Conservation (phyloP, 2,113 vertebrate genomes). For the Brevimyrus niger region DNA sequence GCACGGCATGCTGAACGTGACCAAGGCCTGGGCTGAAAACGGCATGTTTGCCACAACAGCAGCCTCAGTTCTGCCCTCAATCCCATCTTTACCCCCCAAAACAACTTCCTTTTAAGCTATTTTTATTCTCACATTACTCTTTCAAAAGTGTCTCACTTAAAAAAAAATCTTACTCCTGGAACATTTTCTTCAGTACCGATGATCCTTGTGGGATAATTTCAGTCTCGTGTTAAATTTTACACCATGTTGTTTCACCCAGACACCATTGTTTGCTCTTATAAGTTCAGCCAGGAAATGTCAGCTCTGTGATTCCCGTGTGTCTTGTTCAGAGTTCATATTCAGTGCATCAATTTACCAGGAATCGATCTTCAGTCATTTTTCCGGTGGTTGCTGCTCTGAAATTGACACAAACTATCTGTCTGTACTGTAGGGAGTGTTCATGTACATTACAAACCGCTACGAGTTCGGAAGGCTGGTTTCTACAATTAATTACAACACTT, state of each 20-base stretch:
- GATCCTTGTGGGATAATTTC: not conserved
- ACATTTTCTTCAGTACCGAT: not conserved
- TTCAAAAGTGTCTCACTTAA: not conserved
- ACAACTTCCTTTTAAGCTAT: slow-evolving; percentile 40
- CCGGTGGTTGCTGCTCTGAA: not conserved
- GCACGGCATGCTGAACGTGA: not conserved
- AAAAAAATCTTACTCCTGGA: slow-evolving; percentile 30
- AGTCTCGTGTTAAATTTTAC: slow-evolving; percentile 11
- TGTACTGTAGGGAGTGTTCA: slow-evolving; percentile 83
- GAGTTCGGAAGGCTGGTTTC: slow-evolving; percentile 94
- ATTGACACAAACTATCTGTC: slow-evolving; percentile 47
- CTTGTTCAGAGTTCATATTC: not conserved
- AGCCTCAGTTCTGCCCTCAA: slow-evolving; percentile 29
- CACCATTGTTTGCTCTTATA: slow-evolving; percentile 25
- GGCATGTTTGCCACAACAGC: slow-evolving; percentile 30
- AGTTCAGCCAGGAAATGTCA: not conserved
- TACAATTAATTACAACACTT: slow-evolving; percentile 90
- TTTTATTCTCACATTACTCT: slow-evolving; percentile 24
- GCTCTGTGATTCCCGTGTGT: not conserved
- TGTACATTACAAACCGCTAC: slow-evolving; percentile 92
- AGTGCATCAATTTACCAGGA: not conserved
- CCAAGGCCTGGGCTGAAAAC: slow-evolving; percentile 59
- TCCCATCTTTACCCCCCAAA: slow-evolving; percentile 35
- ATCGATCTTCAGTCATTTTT: not conserved
- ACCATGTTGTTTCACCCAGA: slow-evolving; percentile 19